Base-by-base conservation (phyloP, 2,797 vertebrate species). In the Hephaestus fuliginosus region DNA sequence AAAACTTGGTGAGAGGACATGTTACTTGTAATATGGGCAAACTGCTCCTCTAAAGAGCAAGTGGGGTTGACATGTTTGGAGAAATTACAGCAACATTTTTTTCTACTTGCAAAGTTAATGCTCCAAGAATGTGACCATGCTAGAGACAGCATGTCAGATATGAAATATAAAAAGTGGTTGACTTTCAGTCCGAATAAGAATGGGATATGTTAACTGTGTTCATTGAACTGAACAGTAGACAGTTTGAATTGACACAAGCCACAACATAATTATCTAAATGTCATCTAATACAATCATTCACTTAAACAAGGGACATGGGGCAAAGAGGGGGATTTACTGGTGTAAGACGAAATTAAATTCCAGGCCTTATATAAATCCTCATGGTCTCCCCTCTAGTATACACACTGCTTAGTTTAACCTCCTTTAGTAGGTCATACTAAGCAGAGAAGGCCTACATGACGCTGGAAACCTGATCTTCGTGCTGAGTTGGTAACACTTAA, bases 1-100 rank as follows among this genome's bases (percentile, higher is more conserved):
- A 28, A 0, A 12, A 20, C 56, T 33, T 36, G 44, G 17, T 49
- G 2, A 48, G 46, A 18, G 7, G 7, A 8, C 7, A 48, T 44
- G 30, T 0, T 0, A 5, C 22, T 7, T 14, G 7, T 22, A 39
- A 41, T 28, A 10, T 52, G 15, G 46, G 36, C 17, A 5, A 48
- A 57, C 5, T 13, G 60, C 60, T 46, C 55, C 4, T 58, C 64
- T 52, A 51, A 58, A 61, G 22, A 81, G 8, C 13, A 43, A 71
- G 18, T 46, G 18, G 15, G 20, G 13, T 9, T 56, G n/a, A 3
- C 65, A 56, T 44, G 4, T 66, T 39, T 22, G 28, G 6, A 55
- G 41, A 44, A 30, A n/a, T 18, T 14, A 25, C 4, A 52, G 30
- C 3, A 28, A 48, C 4, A 18, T 7, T 62, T 46, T 17, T 46